Conservation (phyloP, 2,888 invertebrate species). For the Ornithoptera priamus region DNA sequence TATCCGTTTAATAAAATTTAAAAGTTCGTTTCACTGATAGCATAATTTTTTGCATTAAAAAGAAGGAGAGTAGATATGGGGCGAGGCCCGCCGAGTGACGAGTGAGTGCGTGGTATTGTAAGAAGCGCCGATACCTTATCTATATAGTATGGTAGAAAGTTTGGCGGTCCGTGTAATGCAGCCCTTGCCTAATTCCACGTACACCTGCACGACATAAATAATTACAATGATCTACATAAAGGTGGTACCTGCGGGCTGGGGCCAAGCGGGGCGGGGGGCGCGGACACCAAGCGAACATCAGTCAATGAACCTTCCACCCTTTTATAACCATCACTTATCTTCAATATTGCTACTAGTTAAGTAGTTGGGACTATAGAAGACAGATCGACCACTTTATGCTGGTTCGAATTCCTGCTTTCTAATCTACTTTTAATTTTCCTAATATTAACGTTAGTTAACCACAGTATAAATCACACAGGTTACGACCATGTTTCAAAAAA, state of each 20-base stretch:
- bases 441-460: neutral
- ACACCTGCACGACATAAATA: constrained; percentile 28
- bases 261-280: neutral
- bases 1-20: neutral
- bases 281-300: constrained; percentile 3
- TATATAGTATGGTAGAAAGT: constrained; percentile 22
- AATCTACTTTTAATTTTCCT: neutral
- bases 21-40: neutral
- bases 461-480: neutral
- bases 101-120: neutral
- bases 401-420: neutral
- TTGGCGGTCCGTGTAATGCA: constrained; percentile 17
- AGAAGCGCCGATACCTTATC: constrained; percentile 15
- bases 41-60: neutral
- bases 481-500: neutral
- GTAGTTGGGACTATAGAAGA: constrained; percentile 12
- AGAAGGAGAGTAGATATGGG: neutral
- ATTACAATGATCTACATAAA: constrained; percentile 24
- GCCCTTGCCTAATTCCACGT: constrained; percentile 25
- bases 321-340: constrained; percentile 28
- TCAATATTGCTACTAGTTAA: constrained; percentile 28
- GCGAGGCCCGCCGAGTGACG: neutral
- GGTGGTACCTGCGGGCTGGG: constrained; percentile 3
- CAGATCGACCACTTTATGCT: neutral
- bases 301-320: constrained; percentile 30